Conservation (phyloP, 2,888 invertebrate species). For the Acanthopleura granulata region DNA sequence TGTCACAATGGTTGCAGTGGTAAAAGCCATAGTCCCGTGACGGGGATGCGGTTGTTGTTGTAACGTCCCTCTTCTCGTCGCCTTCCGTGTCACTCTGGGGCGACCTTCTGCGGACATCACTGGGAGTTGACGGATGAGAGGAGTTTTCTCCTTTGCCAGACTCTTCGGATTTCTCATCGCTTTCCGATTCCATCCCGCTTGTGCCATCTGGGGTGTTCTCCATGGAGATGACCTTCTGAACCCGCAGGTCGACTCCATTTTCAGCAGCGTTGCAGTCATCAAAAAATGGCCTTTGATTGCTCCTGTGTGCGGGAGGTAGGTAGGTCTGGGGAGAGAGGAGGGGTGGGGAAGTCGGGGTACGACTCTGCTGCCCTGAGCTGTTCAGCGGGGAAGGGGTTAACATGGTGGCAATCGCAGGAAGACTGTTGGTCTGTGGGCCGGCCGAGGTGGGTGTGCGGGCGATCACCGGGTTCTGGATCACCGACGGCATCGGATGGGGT, state of each 20-base stretch:
- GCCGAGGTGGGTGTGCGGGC: not conserved
- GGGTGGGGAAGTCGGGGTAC: constrained; percentile 8
- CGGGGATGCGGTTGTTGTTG: constrained; percentile 53
- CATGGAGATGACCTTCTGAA: constrained; percentile 7
- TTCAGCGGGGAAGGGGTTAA: constrained; percentile 1
- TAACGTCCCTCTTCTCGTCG: constrained; percentile 57
- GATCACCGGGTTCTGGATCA: constrained; percentile 6
- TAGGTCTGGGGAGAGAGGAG: constrained; percentile 7
- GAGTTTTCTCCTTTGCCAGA: constrained; percentile 18
- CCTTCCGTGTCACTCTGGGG: constrained; percentile 37
- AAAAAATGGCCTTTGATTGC: not conserved
- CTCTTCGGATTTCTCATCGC: constrained; percentile 16
- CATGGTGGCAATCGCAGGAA: not conserved
- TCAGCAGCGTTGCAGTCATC: constrained; percentile 6
- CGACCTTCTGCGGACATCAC: not conserved
- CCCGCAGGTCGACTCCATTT: constrained; percentile 12
- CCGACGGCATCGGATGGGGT: not conserved
- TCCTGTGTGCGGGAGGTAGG: constrained; percentile 21
- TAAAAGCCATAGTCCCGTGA: constrained; percentile 57
- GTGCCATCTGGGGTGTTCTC: constrained; percentile 1
- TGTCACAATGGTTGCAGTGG: constrained; percentile 61
- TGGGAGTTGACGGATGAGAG: not conserved
- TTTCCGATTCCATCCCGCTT: constrained; percentile 15
- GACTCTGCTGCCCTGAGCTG: not conserved
- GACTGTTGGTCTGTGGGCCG: not conserved